Base-by-base conservation (phyloP, 23 tunicate genomes). In the Halocynthia roretzi region DNA sequence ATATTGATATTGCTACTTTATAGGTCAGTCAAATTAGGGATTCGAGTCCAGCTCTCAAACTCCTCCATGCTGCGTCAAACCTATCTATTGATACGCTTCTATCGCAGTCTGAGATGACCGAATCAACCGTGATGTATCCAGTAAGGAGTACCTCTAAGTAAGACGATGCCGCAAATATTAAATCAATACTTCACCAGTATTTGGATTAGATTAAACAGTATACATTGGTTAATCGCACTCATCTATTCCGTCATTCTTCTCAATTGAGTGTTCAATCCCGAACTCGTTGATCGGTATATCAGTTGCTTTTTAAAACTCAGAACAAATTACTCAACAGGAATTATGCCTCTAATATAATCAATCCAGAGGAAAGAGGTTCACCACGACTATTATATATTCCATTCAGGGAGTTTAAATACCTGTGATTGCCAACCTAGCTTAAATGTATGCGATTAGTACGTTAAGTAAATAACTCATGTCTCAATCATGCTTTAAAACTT, bases 11-110 rank as follows among this genome's bases (percentile, higher is more conserved):
- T 60, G 64, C 64, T 60, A 60, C 17, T 18, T 67, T 67, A 14
- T 50, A 67, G 71, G 71, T 20, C 12, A 50, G 71, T 11, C 71
- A 67, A 67, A 14, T 67, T 20, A 31, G 64, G 2, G 78, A 56
- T 10, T 8, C 78, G 31, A 74, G 56, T 74, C 78, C 56, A 8
- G 78, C 78, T 54, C 55, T 74, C 64, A 52, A 64, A 11, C 78
- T 74, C 10, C 78, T 74, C 8, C 78, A 74, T 56, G 78, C 78
- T 8, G 9, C 78, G 10, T 74, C 78, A 56, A 74, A 74, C 52
- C 78, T 74, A 10, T 74, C 78, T 7, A 62, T 74, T 53, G 78
- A 74, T 74, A 74, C 78, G 56, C 31, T 74, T 22, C n/a, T 74
- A 17, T 74, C 78, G 31, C 50, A 74, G 31, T 14, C 60, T 54